Evolutionary conservation across 2,888 invertebrate genomes (phyloP), one percentile per base, ranked within the genome.

Genomic region (Phalera bucephala): DNA sequence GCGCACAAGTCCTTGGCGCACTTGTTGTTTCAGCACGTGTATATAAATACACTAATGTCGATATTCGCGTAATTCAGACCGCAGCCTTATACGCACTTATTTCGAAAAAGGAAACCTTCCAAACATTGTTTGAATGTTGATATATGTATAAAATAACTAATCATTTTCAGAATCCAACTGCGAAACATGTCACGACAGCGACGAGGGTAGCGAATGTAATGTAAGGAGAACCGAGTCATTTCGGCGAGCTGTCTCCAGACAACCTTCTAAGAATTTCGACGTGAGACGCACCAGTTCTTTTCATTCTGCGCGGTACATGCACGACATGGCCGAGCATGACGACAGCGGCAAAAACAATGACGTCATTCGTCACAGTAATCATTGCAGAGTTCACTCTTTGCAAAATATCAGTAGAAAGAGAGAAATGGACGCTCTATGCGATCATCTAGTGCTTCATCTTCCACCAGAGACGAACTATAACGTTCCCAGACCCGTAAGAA

Each of bases 161-260:
- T n/a, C n/a, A 36, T 40, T 73, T 70, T 5, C 68, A 86, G 86
- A 86, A 55, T 83, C 86, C 3, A 86, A 85, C 53, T 89, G 87
- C 63, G 88, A 87, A 42, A 86, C 82, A 0, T 87, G 61, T 45
- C 78, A 82, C 58, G 87, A 80, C 45, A 89, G 89, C 55, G 89
- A 89, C 31, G 89, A 87, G 30, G 83, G 75, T 6, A 89, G 86
- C 65, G 88, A 88, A 15, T 84, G 79, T 56, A 85, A 86, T 49
- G 68, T 87, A 22, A 55, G 84, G 31, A 77, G 89, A 20, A 81
- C 85, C 0, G 84, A 83, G 1, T 88, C 89, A 0, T 88, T 89
- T 56, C 68, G 81, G 0, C 57, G 79, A 12, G 88, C 88, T 2
- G 65, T 86, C 27, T 58, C 80, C 1, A 57, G 72, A 10, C 73